Evolutionary conservation across 2,888 invertebrate genomes (phyloP), one percentile per base, ranked within the genome.

Genomic region (Ryuthela nishihirai): DNA sequence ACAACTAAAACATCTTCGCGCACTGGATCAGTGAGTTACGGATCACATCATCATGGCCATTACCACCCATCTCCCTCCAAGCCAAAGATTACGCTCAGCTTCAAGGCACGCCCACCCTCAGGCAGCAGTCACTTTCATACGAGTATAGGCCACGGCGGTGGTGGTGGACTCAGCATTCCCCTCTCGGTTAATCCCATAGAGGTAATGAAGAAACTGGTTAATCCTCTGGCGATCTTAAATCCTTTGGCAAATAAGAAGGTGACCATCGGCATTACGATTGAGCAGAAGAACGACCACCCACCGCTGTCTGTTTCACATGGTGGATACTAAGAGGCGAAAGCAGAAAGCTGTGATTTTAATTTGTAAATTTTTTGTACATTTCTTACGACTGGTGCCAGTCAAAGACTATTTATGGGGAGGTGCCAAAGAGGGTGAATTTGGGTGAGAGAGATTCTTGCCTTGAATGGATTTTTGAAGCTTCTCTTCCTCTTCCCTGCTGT

Each of bases 211-310:
- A 59, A 59, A 17, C 26, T 59, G 36, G 29, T 12, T 9, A 10
- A 44, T 4, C 59, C 58, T 4, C 17, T 50, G 5, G 24, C 52
- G 1, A 34, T 47, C 0, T 42, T 59, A 10, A 59, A 59, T 34
- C 59, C 59, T 4, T 34, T 59, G 0, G 50, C 45, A 23, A 59
- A 59, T 39, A 59, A 59, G 20, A 59, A 59, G 25, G 52, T 59
- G 1, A 59, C 59, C 7, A 59, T 59, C 4, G 59, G 59, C 10
- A 59, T 59, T n/a, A 59, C 59, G 5, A 59, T 59, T 4, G 59
- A 59, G 32, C 52, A 59, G 17, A 59, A 59, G 20, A 47, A 52
- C 9, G 40, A 59, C 3, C 36, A 35, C 4, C 29, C 21, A 4
- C 29, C n/a, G n/a, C n/a, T n/a, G n/a, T n/a, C n/a, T n/a, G n/a